Base-by-base conservation (phyloP, 2,797 vertebrate species). In the Amazonetta brasiliensis region DNA sequence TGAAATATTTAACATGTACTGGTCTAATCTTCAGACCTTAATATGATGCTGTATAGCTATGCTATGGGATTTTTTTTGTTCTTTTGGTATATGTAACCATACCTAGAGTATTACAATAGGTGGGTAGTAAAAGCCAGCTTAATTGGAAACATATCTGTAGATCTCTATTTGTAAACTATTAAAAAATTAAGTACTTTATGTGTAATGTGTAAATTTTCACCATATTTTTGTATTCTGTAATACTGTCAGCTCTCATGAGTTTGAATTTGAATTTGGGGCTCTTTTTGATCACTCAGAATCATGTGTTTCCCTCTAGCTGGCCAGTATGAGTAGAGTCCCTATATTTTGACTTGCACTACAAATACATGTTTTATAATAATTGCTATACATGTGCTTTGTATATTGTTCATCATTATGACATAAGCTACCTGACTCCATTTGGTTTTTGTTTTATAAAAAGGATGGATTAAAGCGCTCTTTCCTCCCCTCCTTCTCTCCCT, bases 321-420 rank as follows among this genome's bases (percentile, higher is more conserved):
- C 97, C 98, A 98, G 98, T 97, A 97, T 95, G 95, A 98, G 92
- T 97, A 97, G 98, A 98, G 94, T 97, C 97, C 97, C 97, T 97
- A 26, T 98, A 97, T 95, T 98, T 98, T 96, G 96, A 98, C 98
- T 98, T 98, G 98, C 97, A 98, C 98, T 98, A 98, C 97, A 97
- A 97, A 98, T 97, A 97, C 96, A 97, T 98, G 97, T 97, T 97
- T 97, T 97, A 96, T 98, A 96, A 91, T 97, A 96, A 96, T 97
- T 98, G 87, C 95, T 98, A 87, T 97, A 95, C 91, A 88, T 96
- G 94, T 95, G 96, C 95, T 97, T 97, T 97, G 91, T 97, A 92
- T 97, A 94, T 97, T 97, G 93, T 97, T 97, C 96, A 96, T 97
- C 97, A 95, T 96, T 95, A 96, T 95, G 96, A 94, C 96, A 96